Conservation (phyloP, 2,797 vertebrate genomes). For the Remorina albescens region DNA sequence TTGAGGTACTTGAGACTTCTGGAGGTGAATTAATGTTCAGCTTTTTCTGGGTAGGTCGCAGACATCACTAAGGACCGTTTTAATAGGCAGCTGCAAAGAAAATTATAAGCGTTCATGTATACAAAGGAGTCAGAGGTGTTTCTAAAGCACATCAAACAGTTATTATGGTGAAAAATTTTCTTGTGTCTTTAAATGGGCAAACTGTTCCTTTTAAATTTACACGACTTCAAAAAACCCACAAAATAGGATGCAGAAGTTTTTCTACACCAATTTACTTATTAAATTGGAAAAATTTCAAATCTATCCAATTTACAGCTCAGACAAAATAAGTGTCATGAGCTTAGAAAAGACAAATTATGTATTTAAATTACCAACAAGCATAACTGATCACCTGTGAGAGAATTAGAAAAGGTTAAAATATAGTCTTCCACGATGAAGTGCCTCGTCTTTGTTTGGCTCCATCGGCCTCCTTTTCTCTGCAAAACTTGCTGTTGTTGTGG, state of each 20-base stretch:
- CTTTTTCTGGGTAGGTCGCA: not conserved
- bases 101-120: not conserved
- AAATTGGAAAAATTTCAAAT: not conserved
- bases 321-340: slow-evolving; percentile 2
- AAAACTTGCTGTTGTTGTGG: slow-evolving; percentile 12
- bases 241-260: not conserved
- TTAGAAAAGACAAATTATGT: not conserved
- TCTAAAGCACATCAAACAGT: not conserved
- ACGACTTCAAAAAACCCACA: slow-evolving; percentile 15
- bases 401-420: not conserved
- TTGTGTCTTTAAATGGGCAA: slow-evolving; percentile 7
- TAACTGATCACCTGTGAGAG: slow-evolving; percentile 5
- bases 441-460: slow-evolving; percentile 11
- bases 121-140: not conserved
- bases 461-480: slow-evolving; percentile 5
- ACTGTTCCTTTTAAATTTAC: slow-evolving; percentile 23
- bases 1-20: not conserved
- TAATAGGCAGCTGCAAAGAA: not conserved
- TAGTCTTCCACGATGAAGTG: not conserved
- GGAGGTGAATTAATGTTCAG: not conserved
- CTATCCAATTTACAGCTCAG: not conserved
- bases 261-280: not conserved
- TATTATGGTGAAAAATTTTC: too few species aligned
- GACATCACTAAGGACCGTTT: not conserved
- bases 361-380: not conserved